Percentiles rank a stretch among this genome's conserved stretches.
Evolutionary conservation across 1,140 invertebrate species (phyloP).

Genomic region (Heterodera carotae): DNA sequence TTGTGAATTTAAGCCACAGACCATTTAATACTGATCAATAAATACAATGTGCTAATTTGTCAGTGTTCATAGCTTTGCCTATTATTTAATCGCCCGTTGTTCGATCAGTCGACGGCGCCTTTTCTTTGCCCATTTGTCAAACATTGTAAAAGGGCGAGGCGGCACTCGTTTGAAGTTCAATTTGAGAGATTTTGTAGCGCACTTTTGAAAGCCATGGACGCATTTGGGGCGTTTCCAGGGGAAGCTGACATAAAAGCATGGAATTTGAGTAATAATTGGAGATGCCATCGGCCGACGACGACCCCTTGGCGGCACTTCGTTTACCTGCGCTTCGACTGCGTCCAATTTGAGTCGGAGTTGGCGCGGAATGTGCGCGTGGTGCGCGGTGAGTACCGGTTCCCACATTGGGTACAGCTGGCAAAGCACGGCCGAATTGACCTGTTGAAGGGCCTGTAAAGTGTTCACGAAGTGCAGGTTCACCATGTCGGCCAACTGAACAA

Average conservation of each 20-base stretch:
- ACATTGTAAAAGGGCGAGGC: conserved; percentile 83
- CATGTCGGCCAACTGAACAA: conserved; percentile 84
- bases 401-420: conserved; percentile 71
- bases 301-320: no score
- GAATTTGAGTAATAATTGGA: no score
- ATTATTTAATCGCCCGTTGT: no score
- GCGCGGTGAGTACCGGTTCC: conserved; percentile 85
- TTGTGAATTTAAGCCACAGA: no score
- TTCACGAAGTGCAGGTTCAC: conserved; percentile 94
- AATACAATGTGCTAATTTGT: no score
- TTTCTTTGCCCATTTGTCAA: no score
- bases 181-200: conserved; percentile 96
- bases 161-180: conserved; percentile 90
- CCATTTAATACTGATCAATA: no score
- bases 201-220: conserved; percentile 81
- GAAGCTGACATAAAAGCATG: conserved; percentile 26
- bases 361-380: conserved; percentile 81
- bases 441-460: conserved; percentile 88
- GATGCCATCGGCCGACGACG: no score
- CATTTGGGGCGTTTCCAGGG: conserved; percentile 66
- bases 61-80: no score
- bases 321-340: conserved; percentile 75
- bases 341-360: conserved; percentile 86
- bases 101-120: no score
- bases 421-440: conserved; percentile 89